Evolutionary conservation across 2,888 invertebrate genomes (phyloP).

Genomic region (Oxystoma pomonae): DNA sequence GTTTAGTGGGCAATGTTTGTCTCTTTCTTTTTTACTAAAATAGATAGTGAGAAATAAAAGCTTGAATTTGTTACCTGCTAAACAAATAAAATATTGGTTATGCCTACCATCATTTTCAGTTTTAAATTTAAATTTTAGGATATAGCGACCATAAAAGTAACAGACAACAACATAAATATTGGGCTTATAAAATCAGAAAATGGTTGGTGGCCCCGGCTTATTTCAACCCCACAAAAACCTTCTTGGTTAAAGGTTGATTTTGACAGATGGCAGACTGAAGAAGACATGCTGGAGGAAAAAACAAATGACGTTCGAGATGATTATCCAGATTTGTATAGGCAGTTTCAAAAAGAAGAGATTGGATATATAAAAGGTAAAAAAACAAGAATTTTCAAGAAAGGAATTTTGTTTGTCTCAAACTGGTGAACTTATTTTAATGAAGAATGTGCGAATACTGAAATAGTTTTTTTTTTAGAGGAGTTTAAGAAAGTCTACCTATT

Average conservation of each 20-base stretch:
- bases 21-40: too few species aligned
- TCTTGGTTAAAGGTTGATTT: constrained; percentile 87
- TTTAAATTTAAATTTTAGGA: constrained; percentile 26
- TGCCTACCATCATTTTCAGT: too few species aligned
- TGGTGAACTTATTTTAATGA: not conserved
- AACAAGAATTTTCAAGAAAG: too few species aligned
- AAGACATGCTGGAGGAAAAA: constrained; percentile 61
- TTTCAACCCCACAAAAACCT: constrained; percentile 76
- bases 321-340: constrained; percentile 72
- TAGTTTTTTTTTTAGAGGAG: constrained; percentile 56
- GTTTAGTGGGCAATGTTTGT: too few species aligned
- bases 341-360: constrained; percentile 69
- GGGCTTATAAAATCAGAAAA: constrained; percentile 62
- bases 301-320: constrained; percentile 68
- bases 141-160: constrained; percentile 49
- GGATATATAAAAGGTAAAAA: constrained; percentile 74
- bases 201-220: constrained; percentile 83
- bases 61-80: too few species aligned
- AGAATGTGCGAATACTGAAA: not conserved
- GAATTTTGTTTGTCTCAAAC: constrained; percentile 5
- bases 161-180: constrained; percentile 75
- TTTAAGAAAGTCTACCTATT: constrained; percentile 79
- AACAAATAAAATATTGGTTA: too few species aligned
- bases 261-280: constrained; percentile 82
- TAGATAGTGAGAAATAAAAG: too few species aligned